Base-by-base conservation (phyloP, 1,140 invertebrate genomes). In the Melipona quadrifasciata region DNA sequence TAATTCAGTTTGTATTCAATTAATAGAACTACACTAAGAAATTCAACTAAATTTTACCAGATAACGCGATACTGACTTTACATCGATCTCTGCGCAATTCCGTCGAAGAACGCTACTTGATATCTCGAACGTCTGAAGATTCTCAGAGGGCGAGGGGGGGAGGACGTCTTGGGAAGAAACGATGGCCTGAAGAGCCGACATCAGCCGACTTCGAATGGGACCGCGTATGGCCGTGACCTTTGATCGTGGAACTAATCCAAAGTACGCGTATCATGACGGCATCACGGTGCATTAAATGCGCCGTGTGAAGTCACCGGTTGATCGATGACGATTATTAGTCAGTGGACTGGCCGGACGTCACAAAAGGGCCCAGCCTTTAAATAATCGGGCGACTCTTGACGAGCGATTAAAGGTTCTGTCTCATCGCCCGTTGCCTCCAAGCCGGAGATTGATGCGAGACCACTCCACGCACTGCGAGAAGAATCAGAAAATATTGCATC, bases 201-300 rank as follows among this genome's bases (percentile, higher is more conserved):
- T 5, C 65, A 31, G 47, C 67, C 55, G 77, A 79, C 64, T 27
- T 5, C 65, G 84, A 86, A 88, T 68, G 87, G 79, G 65, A 85
- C 82, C 78, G 78, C 75, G 82, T 75, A 64, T 79, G 87, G 77
- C 87, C 87, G 80, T 89, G 85, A 90, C 89, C 85, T 87, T 72
- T 90, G 90, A 89, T 87, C 82, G 90, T 86, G 90, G 87, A 89
- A 90, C 89, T 88, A 90, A 90, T 90, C 82, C 85, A 89, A 90
- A 90, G 89, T 87, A 90, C 90, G 89, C 89, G 87, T 90, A 90
- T 90, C 89, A 90, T 89, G 89, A 90, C 88, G 88, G 89, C 87
- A 89, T 90, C 86, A 87, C 83, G 86, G 86, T 86, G 86, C 84
- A 90, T 90, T 90, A 89, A 88, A 90, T 86, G 86, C 87, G 82